Conservation (phyloP, 2,888 invertebrate species). For the Hypercompe scribonia region DNA sequence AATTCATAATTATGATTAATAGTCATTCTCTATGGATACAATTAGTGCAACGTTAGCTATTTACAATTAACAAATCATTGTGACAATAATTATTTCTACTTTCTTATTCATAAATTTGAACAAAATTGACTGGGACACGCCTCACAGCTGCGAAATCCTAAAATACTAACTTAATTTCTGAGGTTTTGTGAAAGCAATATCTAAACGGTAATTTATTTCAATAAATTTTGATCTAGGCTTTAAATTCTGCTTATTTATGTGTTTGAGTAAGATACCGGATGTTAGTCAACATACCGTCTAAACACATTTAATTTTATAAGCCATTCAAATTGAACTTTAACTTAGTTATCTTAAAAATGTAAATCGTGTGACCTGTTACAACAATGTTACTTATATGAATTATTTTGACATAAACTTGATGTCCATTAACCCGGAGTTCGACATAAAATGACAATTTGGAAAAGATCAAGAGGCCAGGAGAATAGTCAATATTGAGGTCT, state of each 20-base stretch:
- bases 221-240: not conserved
- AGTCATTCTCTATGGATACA: too few species aligned
- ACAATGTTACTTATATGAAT: not conserved
- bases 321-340: not conserved
- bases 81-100: not conserved
- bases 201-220: not conserved
- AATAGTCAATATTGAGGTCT: not conserved
- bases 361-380: not conserved
- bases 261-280: not conserved
- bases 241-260: not conserved
- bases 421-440: not conserved
- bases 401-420: not conserved
- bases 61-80: not conserved
- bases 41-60: not conserved
- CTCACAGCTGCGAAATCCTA: not conserved
- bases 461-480: not conserved
- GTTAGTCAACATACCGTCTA: not conserved
- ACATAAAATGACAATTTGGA: not conserved
- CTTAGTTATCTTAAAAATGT: not conserved
- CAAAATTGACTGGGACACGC: not conserved
- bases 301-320: not conserved
- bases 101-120: not conserved
- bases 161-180: not conserved
- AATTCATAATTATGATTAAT: not conserved
- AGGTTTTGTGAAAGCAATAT: not conserved